Evolutionary conservation across 1,140 invertebrate genomes (phyloP), one percentile per base, ranked within the genome.

Genomic region (Leptinotarsa texana): DNA sequence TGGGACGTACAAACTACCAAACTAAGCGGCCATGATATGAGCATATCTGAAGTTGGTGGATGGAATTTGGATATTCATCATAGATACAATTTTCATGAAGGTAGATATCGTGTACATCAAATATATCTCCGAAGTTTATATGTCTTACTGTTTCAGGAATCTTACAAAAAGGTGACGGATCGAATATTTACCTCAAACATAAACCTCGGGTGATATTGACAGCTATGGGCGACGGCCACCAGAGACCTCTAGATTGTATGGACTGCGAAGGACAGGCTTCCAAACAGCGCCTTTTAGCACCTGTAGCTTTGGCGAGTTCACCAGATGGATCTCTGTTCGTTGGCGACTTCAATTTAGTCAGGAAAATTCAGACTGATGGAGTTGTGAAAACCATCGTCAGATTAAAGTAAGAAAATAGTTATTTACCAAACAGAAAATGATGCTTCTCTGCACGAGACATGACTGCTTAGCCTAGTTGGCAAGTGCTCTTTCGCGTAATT

Each of bases 41-140:
- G 94, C 69, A 98, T 98, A 49, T 97, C 96, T 0, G 95, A 97
- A 84, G 93, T 98, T 22, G 96, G 96, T 3, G 96, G 95, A 8
- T 99, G 97, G 97, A 98, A 98, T 86, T 85, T 99, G 70, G 96
- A 98, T 83, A 96, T 98, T 79, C 97, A 99, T 87, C 97, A 99
- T 82, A 89, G 96, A 78, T 98, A 98, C 85, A 98, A 99, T 84
- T 97, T 98, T 90, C 96, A 98, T 84, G 96, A 98, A 89, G 97
- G 95, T 93, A 87, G 82, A 73, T 78, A 17, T 33, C 4, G 21
- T 8, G 51, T 57, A 15, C 13, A 65, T 65, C 33, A 42, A 42
- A 42, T 42, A 11, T 42, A 8, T 42, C 8, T 8, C 33, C 33
- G 33, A 42, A 33, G 8, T 42, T 42, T 42, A 8, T 42, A 42